These are phyloP conservation scores for Heliornis fulica DNA, from an alignment of 2,113 vertebrate genomes.

Conservation along the genomic window DNA sequence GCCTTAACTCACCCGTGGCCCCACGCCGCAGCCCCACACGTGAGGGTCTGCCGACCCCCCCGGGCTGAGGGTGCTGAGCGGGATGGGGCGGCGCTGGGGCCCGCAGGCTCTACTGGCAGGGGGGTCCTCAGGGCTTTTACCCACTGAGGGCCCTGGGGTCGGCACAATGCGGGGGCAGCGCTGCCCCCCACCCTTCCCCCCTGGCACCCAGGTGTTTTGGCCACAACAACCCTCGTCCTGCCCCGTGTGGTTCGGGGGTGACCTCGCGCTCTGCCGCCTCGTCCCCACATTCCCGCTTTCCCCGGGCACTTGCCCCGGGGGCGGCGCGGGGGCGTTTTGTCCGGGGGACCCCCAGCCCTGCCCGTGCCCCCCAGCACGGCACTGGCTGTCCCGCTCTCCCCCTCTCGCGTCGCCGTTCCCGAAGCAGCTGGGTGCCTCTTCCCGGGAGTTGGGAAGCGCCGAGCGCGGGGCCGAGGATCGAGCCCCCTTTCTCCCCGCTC, in stretches of 20 bases:
- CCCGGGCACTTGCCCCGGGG: fast-evolving
- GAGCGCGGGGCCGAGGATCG: conserved; percentile 64
- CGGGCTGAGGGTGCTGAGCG: neutral
- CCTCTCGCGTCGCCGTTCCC: neutral
- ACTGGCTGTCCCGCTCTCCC: too few species aligned
- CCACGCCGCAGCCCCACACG: fast-evolving
- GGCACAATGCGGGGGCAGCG: neutral
- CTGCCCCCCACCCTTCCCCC: neutral
- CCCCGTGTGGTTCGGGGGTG: neutral
- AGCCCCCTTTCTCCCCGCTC: conserved; percentile 61
- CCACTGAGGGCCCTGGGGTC: neutral
- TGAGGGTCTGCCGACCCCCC: neutral
- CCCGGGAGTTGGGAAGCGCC: neutral
- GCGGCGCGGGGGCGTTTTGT: fast-evolving
- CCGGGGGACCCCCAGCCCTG: too few species aligned
- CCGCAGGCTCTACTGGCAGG: neutral
- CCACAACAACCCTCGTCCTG: fast-evolving
- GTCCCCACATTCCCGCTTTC: neutral
- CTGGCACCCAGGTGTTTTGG: neutral
- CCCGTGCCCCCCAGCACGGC: neutral
- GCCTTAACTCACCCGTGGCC: neutral
- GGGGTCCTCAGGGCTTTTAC: neutral
- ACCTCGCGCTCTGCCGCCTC: neutral
- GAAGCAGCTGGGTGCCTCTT: neutral
- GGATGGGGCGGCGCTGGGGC: neutral